A percentile compares a stretch with the other conserved stretches of the same genome.
Evolutionary conservation across 2,888 invertebrate genomes (phyloP).

Genomic region (Lithophane ornitopus): DNA sequence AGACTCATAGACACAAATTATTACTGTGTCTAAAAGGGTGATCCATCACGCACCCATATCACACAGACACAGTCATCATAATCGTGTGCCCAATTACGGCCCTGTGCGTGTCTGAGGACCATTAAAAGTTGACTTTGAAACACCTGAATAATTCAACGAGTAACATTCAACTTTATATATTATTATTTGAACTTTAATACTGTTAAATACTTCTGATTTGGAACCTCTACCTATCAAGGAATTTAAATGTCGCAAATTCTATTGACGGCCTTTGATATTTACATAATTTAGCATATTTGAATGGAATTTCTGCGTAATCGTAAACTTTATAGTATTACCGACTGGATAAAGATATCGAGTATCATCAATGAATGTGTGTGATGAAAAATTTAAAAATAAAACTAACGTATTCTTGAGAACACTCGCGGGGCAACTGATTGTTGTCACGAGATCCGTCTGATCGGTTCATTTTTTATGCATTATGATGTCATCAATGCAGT

Average conservation of each 20-base stretch:
- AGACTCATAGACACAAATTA: constrained; percentile 19
- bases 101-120: constrained; percentile 55
- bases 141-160: constrained; percentile 33
- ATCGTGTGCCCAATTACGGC: constrained; percentile 49
- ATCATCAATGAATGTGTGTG: constrained; percentile 45
- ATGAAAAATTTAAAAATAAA: constrained; percentile 48
- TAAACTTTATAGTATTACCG: constrained; percentile 22
- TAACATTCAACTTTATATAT: constrained; percentile 32
- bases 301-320: constrained; percentile 38
- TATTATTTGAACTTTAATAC: constrained; percentile 31
- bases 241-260: constrained; percentile 27
- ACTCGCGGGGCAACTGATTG: not conserved
- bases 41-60: constrained; percentile 47
- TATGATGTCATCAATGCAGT: constrained; percentile 48
- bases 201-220: constrained; percentile 26
- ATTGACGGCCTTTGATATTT: constrained; percentile 30
- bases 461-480: constrained; percentile 32
- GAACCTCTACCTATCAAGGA: not conserved
- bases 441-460: constrained; percentile 35
- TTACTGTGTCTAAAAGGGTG: constrained; percentile 38
- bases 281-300: constrained; percentile 45
- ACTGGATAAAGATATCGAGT: constrained; percentile 24
- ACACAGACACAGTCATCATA: constrained; percentile 42
- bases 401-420: constrained; percentile 31
- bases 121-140: constrained; percentile 56